Base-by-base conservation (phyloP, 2,888 invertebrate species). In the Andrena bucephala region DNA sequence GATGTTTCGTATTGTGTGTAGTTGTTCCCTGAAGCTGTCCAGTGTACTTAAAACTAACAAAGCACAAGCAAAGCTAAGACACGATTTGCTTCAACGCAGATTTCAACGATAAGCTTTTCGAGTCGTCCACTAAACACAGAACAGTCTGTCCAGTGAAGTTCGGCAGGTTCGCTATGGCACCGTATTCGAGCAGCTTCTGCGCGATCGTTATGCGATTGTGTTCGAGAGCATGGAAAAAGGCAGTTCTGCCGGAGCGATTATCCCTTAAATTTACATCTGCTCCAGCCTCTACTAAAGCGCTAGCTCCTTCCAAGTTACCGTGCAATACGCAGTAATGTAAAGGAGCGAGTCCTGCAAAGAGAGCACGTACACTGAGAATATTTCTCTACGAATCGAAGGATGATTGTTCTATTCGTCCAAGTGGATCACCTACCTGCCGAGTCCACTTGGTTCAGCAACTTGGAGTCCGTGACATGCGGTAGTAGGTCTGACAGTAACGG, bases 211-310 rank as follows among this genome's bases (percentile, higher is more conserved):
- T 65, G 10, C 89, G 77, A 13, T 85, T 70, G 66, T 91, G 90
- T 74, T 93, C 93, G 1, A 93, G 36, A 2, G 93, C 93, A 66
- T 92, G 91, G 83, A 94, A 94, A 3, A 94, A 81, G 6, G 94
- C 74, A 0, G 94, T 93, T 79, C 91, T 88, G 20, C 94, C 94
- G 0, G 93, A 93, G 80, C 89, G 91, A 24, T 81, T 83, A 59
- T 94, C 94, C 7, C 82, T 88, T 3, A 92, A 60, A 86, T 94
- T 91, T 4, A 92, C 71, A 42, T 92, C 84, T 0, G 90, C 92
- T 3, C 90, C 91, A 2, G 84, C 84, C 29, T 67, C n/a, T 29
- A 92, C 8, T 8, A 94, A 85, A 5, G 84, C 77, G 0, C 16
- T 74, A 0, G 89, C 79, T 13, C 92, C 93, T 27, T 89, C 74